Evolutionary conservation across 2,113 vertebrate genomes (phyloP), one percentile per base, ranked within the genome.

Genomic region (Tauraco erythrolophus): DNA sequence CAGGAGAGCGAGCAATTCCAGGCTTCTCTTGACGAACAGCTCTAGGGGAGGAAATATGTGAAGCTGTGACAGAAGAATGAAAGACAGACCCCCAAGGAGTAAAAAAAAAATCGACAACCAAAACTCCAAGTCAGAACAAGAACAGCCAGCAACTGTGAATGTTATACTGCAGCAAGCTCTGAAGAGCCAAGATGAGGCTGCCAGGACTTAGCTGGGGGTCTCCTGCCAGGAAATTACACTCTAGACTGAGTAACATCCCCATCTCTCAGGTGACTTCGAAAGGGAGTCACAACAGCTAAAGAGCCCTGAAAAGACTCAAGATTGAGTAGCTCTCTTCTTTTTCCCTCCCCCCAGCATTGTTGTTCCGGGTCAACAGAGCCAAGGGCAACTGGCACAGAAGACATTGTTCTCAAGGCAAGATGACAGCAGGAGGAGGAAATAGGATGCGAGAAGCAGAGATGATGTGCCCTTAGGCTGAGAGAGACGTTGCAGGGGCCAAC

Each of bases 321-420:
- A 84, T 1, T 6, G 33, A 89, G 72, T 10, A 65, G 70, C 23
- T 54, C 17, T 88, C 48, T 65, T 77, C 64, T 60, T 65, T 53
- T 57, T 84, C 72, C 95, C 94, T 91, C 51, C 80, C 28, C n/a
- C 75, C 75, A 75, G 81, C 64, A 43, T 74, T 95, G 62, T 1
- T 95, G 92, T 97, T 97, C 92, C 1, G 25, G 95, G 94, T 95
- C 94, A 97, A 37, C 77, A 96, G 94, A 92, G 92, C 86, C 88
- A 97, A 91, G 94, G 90, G 93, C 88, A 92, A 91, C 57, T 79
- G 37, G 89, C 87, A 82, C 61, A 95, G 81, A 96, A 89, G 87
- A 95, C 39, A 62, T 27, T 65, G 84, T 35, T 95, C 95, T 92
- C 84, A 66, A 96, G 96, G 95, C 93, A 95, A 94, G 86, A 95